Evolutionary conservation across 2,888 invertebrate species (phyloP).

Genomic region (Baccha elongata): DNA sequence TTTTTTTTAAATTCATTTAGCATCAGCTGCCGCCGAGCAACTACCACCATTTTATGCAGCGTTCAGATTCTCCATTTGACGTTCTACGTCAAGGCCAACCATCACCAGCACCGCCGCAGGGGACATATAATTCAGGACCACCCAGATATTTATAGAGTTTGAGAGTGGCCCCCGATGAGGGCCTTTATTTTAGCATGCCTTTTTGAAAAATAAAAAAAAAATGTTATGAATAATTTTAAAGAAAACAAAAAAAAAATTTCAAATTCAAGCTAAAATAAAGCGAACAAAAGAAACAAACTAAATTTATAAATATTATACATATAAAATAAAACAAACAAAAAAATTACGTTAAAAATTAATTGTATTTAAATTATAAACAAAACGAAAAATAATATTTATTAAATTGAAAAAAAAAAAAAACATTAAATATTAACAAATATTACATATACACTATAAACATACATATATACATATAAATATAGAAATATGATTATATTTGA

Average conservation of each 20-base stretch:
- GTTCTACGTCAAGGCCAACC: slow-evolving; percentile 80
- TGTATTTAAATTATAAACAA: slow-evolving; percentile 71
- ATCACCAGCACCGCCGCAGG: slow-evolving; percentile 80
- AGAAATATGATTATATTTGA: slow-evolving; percentile 51
- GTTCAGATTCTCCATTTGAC: slow-evolving; percentile 82
- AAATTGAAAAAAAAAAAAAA: slow-evolving; percentile 34
- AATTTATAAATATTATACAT: slow-evolving; percentile 72
- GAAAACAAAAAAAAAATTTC: slow-evolving; percentile 69
- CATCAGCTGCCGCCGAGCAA: slow-evolving; percentile 81
- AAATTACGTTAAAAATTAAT: slow-evolving; percentile 71
- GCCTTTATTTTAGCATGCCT: slow-evolving; percentile 82
- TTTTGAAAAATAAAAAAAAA: slow-evolving; percentile 78
- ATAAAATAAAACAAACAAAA: slow-evolving; percentile 41
- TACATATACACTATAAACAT: slow-evolving; percentile 45
- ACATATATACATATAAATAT: slow-evolving; percentile 41
- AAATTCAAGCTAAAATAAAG: slow-evolving; percentile 78
- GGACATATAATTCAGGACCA: slow-evolving; percentile 81
- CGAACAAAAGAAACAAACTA: slow-evolving; percentile 74
- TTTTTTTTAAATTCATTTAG: slow-evolving; percentile 74
- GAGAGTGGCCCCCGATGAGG: slow-evolving; percentile 82
- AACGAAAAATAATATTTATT: slow-evolving; percentile 71
- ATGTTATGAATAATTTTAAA: slow-evolving; percentile 74
- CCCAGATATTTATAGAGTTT: slow-evolving; percentile 83
- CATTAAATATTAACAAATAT: slow-evolving; percentile 60
- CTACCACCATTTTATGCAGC: slow-evolving; percentile 82